phyloP scores from a whole-genome alignment of 2,797 vertebrate species.

The Buphagus erythrorhynchus region DNA sequence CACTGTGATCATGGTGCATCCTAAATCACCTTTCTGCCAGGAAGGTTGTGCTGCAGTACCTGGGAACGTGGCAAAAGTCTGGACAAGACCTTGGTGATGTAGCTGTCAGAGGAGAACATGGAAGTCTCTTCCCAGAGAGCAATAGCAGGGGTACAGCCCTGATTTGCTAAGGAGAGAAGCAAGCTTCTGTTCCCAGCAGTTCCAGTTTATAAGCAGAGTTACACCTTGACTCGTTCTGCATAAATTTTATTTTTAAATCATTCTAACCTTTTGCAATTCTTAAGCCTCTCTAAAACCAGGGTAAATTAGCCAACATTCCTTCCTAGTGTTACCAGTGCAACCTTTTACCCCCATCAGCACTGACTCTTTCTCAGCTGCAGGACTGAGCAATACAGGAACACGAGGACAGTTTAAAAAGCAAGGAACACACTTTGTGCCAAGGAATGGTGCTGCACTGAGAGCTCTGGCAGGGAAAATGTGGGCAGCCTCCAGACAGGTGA shows the following conservation, averaged over 20 bases:
- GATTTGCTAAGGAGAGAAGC: background rate
- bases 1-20: background rate
- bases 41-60: background rate
- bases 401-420: background rate
- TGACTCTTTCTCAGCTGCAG: background rate
- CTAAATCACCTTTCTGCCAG: background rate
- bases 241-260: background rate
- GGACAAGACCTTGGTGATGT: background rate
- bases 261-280: background rate
- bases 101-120: background rate
- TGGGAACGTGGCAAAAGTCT: fast-evolving
- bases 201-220: background rate
- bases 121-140: background rate
- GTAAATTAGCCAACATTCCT: background rate
- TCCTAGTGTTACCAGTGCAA: background rate
- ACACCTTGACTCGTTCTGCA: background rate
- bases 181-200: background rate
- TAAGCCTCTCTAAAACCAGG: background rate
- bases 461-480: background rate
- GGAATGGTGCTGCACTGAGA: background rate
- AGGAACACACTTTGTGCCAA: background rate
- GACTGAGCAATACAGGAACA: background rate
- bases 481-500: background rate
- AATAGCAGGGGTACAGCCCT: background rate
- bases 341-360: background rate